Evolutionary conservation across 2,113 vertebrate genomes (phyloP).

Genomic region (Clarias macrocephalus): DNA sequence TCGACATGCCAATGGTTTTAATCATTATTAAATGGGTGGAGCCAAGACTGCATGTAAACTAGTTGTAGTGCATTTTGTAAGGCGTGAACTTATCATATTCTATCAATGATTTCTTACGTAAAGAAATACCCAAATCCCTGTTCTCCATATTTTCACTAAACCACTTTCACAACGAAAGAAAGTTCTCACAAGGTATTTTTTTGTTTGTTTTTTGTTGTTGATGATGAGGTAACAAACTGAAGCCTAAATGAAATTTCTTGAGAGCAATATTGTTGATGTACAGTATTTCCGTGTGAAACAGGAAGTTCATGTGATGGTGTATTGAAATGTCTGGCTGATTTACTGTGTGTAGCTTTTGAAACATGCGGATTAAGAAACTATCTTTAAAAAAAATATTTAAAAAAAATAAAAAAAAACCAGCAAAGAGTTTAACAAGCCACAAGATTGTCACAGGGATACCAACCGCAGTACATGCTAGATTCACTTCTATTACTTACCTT

Average conservation of each 20-base stretch:
- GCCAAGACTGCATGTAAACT: too few relatives aligned
- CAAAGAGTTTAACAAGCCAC: background rate
- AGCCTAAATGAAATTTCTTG: background rate
- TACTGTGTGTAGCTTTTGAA: background rate
- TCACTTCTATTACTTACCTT: background rate
- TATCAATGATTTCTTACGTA: too few relatives aligned
- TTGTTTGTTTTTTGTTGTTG: too few relatives aligned
- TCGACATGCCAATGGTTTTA: too few relatives aligned
- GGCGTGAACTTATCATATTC: too few relatives aligned
- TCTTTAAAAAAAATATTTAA: background rate
- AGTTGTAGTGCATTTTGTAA: too few relatives aligned
- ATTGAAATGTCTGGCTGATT: background rate
- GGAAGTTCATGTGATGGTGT: background rate
- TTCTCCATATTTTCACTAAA: background rate
- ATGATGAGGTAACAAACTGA: background rate
- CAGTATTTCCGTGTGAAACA: background rate
- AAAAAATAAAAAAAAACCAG: background rate
- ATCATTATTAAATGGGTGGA: too few relatives aligned
- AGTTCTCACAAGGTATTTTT: background rate
- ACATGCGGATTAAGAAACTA: background rate
- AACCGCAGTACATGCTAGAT: background rate
- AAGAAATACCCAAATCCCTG: background rate
- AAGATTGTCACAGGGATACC: background rate
- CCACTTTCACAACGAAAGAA: background rate
- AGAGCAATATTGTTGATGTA: background rate